These are phyloP conservation scores for Latrodectus geometricus DNA, from an alignment of 1,140 invertebrate genomes.

Conservation along the genomic window DNA sequence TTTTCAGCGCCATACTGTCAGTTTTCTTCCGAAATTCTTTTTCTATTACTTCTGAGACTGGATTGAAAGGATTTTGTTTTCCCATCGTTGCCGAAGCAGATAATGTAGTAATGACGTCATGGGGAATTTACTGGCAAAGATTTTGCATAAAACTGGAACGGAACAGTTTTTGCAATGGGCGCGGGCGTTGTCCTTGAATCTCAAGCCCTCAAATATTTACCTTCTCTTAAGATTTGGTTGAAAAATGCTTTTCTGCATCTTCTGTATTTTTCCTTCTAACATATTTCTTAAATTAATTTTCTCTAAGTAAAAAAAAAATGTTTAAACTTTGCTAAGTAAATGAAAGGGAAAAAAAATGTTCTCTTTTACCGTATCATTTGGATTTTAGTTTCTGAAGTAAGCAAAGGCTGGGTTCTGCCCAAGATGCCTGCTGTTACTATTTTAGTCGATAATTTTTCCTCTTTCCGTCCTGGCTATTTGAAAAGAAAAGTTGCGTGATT, in stretches of 20 bases:
- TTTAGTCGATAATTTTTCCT: too few species aligned
- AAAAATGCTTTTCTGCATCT: not conserved
- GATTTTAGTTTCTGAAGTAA: too few species aligned
- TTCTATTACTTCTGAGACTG: too few species aligned
- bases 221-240: not conserved
- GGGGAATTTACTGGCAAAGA: not conserved
- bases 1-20: too few species aligned
- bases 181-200: not conserved
- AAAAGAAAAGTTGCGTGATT: too few species aligned
- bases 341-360: not conserved
- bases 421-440: too few species aligned
- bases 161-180: not conserved
- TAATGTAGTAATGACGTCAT: too few species aligned
- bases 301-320: not conserved
- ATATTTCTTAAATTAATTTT: not conserved
- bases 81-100: too few species aligned
- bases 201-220: not conserved
- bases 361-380: not conserved
- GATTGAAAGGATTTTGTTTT: too few species aligned
- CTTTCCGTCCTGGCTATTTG: too few species aligned
- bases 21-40: too few species aligned
- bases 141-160: not conserved
- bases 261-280: not conserved
- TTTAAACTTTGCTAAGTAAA: not conserved
- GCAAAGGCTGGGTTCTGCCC: too few species aligned